A percentile compares a stretch with the other conserved stretches of the same genome.
These are phyloP conservation scores for Cylindroiulus punctatus DNA, from an alignment of 2,888 invertebrate genomes.

Conservation along the genomic window DNA sequence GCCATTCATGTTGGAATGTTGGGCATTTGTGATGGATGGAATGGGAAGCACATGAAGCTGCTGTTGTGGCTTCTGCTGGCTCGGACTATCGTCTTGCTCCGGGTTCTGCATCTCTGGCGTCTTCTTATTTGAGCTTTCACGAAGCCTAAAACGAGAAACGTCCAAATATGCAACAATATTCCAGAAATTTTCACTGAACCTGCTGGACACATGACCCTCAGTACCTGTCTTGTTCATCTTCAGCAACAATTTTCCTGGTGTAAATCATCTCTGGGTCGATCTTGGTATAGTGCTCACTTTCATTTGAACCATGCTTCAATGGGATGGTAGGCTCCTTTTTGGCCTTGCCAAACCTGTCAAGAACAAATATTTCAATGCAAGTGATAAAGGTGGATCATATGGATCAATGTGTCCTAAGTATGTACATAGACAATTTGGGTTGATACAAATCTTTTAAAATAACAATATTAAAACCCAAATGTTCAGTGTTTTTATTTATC, in stretches of 20 bases:
- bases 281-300: constrained; percentile 55
- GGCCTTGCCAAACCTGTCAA: constrained; percentile 62
- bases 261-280: constrained; percentile 54
- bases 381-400: too few relatives aligned
- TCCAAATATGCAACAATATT: not conserved
- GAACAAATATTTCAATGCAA: not conserved
- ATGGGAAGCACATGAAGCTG: constrained; percentile 44
- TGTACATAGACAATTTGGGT: too few relatives aligned
- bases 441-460: too few relatives aligned
- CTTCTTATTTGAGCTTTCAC: not conserved
- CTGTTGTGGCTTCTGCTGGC: not conserved
- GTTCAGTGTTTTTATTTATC: too few relatives aligned
- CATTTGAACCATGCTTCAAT: constrained; percentile 59
- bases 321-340: constrained; percentile 60
- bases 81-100: constrained; percentile 25
- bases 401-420: too few relatives aligned
- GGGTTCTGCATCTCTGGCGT: not conserved
- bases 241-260: not conserved
- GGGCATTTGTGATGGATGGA: not conserved
- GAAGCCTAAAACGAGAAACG: constrained; percentile 16
- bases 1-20: constrained; percentile 30
- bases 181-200: not conserved
- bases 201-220: not conserved
- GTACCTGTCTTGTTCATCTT: constrained; percentile 51
- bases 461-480: too few relatives aligned